phyloP scores from a whole-genome alignment of 2,888 invertebrate species.

The Pachliopta kotzebuea region DNA sequence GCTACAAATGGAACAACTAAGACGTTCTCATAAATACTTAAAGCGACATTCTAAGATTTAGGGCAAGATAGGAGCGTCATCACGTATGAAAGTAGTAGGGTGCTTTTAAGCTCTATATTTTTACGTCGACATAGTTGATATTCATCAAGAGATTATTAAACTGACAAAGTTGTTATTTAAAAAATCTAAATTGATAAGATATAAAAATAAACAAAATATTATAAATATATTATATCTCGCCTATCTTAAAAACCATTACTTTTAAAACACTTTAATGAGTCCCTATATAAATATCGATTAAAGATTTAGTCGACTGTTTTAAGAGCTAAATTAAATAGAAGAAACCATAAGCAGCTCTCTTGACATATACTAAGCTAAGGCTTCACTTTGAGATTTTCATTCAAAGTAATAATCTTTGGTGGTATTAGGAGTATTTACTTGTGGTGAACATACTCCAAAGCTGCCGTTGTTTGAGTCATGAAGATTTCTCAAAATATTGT shows the following conservation, averaged over 20 bases:
- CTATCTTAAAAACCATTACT: not conserved
- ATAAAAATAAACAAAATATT: not conserved
- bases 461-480: too few species aligned
- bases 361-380: too few species aligned
- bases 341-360: too few species aligned
- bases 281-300: not conserved
- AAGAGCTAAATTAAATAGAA: not conserved
- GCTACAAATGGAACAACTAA: constrained; percentile 30
- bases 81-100: constrained; percentile 55
- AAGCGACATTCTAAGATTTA: constrained; percentile 57
- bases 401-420: too few species aligned
- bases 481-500: too few species aligned
- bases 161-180: too few species aligned
- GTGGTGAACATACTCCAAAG: too few species aligned
- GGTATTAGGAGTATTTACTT: too few species aligned
- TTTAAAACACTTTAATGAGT: not conserved
- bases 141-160: constrained; percentile 42
- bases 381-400: too few species aligned
- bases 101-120: constrained; percentile 64
- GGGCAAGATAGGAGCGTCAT: constrained; percentile 69
- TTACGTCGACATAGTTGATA: constrained; percentile 66
- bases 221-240: not conserved
- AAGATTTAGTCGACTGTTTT: not conserved
- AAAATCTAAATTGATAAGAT: too few species aligned
- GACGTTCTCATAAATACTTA: constrained; percentile 33